phyloP scores from a whole-genome alignment of 2,797 vertebrate species.

The Neosilurus mollespiculum region DNA sequence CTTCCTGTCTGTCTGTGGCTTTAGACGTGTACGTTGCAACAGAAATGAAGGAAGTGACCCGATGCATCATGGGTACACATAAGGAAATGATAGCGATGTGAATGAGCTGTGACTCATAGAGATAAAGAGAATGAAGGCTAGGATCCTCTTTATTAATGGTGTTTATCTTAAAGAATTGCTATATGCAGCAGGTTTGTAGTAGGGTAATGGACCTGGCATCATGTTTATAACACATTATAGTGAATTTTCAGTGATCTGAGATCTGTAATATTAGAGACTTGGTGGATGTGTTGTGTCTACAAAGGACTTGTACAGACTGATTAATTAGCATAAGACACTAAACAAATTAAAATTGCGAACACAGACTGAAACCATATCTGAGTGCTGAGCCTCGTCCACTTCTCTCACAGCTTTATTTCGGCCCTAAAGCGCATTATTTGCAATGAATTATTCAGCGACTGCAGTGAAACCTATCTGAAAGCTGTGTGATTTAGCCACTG shows the following conservation, averaged over 20 bases:
- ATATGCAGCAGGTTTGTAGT: background rate
- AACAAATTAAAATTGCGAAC: background rate
- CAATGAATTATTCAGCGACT: constrained; percentile 15
- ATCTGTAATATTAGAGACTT: background rate
- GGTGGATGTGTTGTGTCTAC: background rate
- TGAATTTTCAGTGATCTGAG: background rate
- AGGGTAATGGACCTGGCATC: background rate
- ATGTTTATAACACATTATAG: background rate
- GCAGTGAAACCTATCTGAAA: background rate
- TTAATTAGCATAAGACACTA: background rate
- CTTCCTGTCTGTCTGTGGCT: too few relatives aligned
- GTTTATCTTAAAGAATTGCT: background rate
- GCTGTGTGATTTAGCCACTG: background rate
- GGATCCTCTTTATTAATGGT: background rate
- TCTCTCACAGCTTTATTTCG: constrained; percentile 1
- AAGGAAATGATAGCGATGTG: background rate
- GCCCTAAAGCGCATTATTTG: background rate
- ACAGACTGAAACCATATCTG: background rate
- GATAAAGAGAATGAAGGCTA: background rate
- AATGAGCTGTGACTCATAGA: background rate
- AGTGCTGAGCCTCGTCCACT: background rate
- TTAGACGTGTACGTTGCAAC: too few relatives aligned
- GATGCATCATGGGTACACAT: too few relatives aligned
- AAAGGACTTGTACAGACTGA: background rate
- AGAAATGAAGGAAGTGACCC: too few relatives aligned